These are phyloP conservation scores for Acrocera orbiculus DNA, from an alignment of 2,888 invertebrate species.

Conservation along the genomic window DNA sequence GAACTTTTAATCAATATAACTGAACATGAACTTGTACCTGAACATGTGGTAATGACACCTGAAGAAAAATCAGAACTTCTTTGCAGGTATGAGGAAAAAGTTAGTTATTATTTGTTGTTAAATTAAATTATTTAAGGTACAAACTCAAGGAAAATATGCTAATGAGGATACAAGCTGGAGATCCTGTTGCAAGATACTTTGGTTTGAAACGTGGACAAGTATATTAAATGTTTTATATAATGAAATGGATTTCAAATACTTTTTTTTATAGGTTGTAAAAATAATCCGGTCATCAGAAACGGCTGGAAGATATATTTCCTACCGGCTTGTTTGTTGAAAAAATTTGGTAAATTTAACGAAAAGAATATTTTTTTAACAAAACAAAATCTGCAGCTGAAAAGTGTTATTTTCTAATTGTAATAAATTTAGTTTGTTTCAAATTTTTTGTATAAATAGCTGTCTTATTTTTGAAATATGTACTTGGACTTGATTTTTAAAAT, in stretches of 20 bases:
- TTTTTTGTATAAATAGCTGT: too few relatives aligned
- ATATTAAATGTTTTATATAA: constrained; percentile 16
- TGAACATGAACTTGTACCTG: constrained; percentile 94
- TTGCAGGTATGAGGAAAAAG: constrained; percentile 36
- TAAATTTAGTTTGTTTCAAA: too few relatives aligned
- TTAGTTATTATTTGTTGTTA: constrained; percentile 42
- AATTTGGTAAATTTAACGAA: too few relatives aligned
- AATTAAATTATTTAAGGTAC: constrained; percentile 37
- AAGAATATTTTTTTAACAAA: too few relatives aligned
- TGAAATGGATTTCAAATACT: constrained; percentile 9
- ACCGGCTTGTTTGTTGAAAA: constrained; percentile 73
- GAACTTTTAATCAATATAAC: constrained; percentile 96
- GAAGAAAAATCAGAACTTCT: constrained; percentile 95
- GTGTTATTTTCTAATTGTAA: too few relatives aligned
- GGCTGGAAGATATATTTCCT: constrained; percentile 95
- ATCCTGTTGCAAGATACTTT: constrained; percentile 97
- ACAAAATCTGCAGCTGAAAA: too few relatives aligned
- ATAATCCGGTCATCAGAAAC: constrained; percentile 97
- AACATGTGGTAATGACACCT: constrained; percentile 94
- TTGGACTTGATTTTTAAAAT: too few relatives aligned
- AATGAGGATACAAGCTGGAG: constrained; percentile 97
- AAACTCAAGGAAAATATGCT: constrained; percentile 97
- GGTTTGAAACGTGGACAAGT: constrained; percentile 96
- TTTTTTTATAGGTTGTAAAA: constrained; percentile 67
- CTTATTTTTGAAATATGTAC: too few relatives aligned